Base-by-base conservation (phyloP, 2,888 invertebrate species). In the Ectobius pallidus region DNA sequence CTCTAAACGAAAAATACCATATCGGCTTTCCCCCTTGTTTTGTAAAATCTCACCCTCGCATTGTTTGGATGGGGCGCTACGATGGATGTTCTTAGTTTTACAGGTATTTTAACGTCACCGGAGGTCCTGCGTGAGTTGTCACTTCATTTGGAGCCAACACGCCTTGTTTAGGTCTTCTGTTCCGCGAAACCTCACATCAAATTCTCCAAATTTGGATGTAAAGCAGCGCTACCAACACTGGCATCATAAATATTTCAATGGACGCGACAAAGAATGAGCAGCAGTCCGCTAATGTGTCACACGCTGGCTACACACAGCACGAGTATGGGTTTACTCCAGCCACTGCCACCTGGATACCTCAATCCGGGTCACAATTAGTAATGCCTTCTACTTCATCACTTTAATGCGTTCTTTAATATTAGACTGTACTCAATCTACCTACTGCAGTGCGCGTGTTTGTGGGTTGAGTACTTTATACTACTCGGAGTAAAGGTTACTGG, bases 1-100 rank as follows among this genome's bases (percentile, higher is more conserved):
- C 46, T 65, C 44, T 46, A 44, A 65, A 65, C 46, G 65, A 65
- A 65, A 65, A 62, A 62, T 39, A 46, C 27, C 44, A 65, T 44
- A 44, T 65, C 44, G 65, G 65, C 27, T 65, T 65, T 27, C 39
- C 27, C 46, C 46, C 46, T 46, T 42, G 44, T 65, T 65, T 65
- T 42, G 44, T 65, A 44, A 65, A 65, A 65, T 65, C 65, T 65
- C 65, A 46, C 65, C 46, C 46, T 46, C 65, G 27, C 4, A 27
- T 7, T 58, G 30, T 58, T 58, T 58, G 20, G 55, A 27, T 58
- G 30, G 58, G 55, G 58, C n/a, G 46, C 25, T 22, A 27, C 22
- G 52, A 52, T 7, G 30, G 32, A 58, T 58, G 58, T 55, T 55
- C 58, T 58, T 58, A 58, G 58, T 30, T 18, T 52, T 52, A 32